Evolutionary conservation across 2,113 vertebrate species (phyloP).

Genomic region (Caretta caretta): DNA sequence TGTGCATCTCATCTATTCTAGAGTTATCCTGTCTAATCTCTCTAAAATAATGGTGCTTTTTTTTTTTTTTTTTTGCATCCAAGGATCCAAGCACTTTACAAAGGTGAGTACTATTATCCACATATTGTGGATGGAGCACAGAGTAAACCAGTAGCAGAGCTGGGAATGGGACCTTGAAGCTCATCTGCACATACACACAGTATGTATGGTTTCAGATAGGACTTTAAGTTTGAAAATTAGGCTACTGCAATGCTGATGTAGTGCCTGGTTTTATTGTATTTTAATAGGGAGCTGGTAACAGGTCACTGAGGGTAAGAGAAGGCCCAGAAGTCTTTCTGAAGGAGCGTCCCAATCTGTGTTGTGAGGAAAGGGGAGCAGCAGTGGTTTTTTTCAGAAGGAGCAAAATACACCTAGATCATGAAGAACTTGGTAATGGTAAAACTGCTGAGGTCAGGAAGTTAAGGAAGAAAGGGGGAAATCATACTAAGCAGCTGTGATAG

Average conservation of each 20-base stretch:
- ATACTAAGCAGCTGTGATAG: constrained; percentile 42
- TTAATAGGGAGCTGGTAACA: constrained; percentile 20
- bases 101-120: not conserved
- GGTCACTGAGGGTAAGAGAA: not conserved
- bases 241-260: constrained; percentile 8
- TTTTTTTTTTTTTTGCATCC: not conserved
- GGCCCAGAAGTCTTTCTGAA: constrained; percentile 35
- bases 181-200: fast-evolving
- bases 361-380: constrained; percentile 39
- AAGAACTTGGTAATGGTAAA: constrained; percentile 36
- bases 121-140: not conserved
- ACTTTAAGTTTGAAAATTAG: constrained; percentile 15
- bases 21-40: not conserved
- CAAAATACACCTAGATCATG: constrained; percentile 43
- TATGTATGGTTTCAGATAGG: not conserved
- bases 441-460: constrained; percentile 71
- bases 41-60: not conserved
- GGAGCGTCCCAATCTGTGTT: constrained; percentile 31
- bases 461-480: constrained; percentile 48
- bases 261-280: not conserved
- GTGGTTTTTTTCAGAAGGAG: constrained; percentile 63
- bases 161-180: not conserved
- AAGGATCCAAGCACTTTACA: not conserved
- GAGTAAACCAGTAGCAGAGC: not conserved
- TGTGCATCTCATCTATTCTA: not conserved